These are phyloP conservation scores for Physocephala rufipes DNA, from an alignment of 2,888 invertebrate genomes.

Conservation along the genomic window DNA sequence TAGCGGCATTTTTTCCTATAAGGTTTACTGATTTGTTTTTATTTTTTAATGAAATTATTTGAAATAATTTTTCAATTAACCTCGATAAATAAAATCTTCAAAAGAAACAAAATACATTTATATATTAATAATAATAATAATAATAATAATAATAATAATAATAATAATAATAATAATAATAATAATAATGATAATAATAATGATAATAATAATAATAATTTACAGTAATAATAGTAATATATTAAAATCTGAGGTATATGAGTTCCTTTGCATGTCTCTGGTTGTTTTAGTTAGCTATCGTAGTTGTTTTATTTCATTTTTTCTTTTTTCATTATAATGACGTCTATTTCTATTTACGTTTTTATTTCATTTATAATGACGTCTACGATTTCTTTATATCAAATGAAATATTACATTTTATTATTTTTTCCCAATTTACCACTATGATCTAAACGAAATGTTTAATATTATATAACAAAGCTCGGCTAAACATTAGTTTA, in stretches of 20 bases:
- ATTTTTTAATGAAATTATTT: conserved; percentile 50
- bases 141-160: conserved; percentile 20
- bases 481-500: conserved; percentile 23
- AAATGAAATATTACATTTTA: conserved; percentile 39
- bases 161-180: conserved; percentile 26
- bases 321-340: too few species aligned
- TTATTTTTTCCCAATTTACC: conserved; percentile 24
- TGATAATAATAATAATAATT: conserved; percentile 29
- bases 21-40: conserved; percentile 16
- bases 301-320: too few species aligned
- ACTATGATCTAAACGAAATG: conserved; percentile 38
- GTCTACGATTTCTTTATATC: background rate
- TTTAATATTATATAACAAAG: conserved; percentile 37
- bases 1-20: conserved; percentile 41
- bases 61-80: conserved; percentile 42
- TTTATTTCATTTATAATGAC: background rate
- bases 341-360: too few species aligned
- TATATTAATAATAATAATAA: conserved; percentile 40
- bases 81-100: conserved; percentile 36
- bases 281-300: background rate
- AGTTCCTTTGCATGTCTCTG: conserved; percentile 62
- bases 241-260: conserved; percentile 61
- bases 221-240: conserved; percentile 22
- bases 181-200: conserved; percentile 30
- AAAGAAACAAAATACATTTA: conserved; percentile 49